These are phyloP conservation scores for Pemphredon lugubris DNA, from an alignment of 2,888 invertebrate species.

Conservation along the genomic window DNA sequence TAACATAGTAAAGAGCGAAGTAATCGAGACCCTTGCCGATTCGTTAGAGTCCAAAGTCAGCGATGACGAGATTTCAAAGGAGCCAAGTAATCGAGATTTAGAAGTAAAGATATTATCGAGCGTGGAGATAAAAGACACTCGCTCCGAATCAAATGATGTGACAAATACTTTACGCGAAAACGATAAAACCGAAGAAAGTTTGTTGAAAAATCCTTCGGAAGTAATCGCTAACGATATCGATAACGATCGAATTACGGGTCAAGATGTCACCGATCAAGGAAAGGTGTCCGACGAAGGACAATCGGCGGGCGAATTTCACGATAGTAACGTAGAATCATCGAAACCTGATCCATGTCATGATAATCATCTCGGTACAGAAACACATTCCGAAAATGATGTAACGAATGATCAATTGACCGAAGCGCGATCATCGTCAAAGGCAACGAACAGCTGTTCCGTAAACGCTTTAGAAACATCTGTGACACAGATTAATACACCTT, in stretches of 20 bases:
- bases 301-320: not conserved
- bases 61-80: constrained; percentile 10
- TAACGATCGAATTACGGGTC: constrained; percentile 3
- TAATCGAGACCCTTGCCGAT: constrained; percentile 10
- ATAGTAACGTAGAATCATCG: not conserved
- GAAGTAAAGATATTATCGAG: not conserved
- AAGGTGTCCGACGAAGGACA: not conserved
- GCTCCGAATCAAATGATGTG: not conserved
- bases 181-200: constrained; percentile 23
- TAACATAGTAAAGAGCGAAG: constrained; percentile 25
- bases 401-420: not conserved
- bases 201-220: constrained; percentile 16
- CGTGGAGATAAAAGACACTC: not conserved
- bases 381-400: not conserved
- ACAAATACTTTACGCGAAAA: not conserved
- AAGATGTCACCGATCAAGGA: not conserved
- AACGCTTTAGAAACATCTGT: constrained; percentile 14
- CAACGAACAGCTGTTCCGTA: constrained; percentile 48
- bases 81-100: constrained; percentile 4
- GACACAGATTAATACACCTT: constrained; percentile 22
- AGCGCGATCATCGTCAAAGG: constrained; percentile 35
- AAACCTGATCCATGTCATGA: constrained; percentile 16
- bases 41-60: constrained; percentile 10
- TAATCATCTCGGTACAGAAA: constrained; percentile 1
- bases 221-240: not conserved